These are phyloP conservation scores for Galaxea fascicularis DNA, from an alignment of 92 coral and sea anemone species.

Conservation along the genomic window DNA sequence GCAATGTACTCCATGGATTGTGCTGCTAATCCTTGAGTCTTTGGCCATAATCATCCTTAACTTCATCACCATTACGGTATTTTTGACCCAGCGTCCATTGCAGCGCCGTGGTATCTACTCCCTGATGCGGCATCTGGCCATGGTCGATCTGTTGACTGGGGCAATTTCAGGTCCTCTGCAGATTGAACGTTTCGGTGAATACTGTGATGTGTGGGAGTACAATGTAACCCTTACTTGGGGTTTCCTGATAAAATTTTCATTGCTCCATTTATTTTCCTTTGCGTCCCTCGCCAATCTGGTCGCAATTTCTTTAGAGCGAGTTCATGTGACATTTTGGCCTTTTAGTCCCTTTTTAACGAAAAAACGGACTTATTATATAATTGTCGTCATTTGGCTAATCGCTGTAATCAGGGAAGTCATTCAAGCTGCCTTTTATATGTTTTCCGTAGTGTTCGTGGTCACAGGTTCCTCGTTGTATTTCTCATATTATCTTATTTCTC, in stretches of 20 bases:
- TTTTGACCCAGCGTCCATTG: not conserved
- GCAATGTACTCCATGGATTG: conserved; percentile 2
- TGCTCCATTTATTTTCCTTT: not conserved
- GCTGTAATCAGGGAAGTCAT: not conserved
- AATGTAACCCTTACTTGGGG: not conserved
- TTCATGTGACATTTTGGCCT: not conserved
- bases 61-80: not conserved
- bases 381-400: not conserved
- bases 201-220: not conserved
- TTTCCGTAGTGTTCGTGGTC: no score
- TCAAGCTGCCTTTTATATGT: no score
- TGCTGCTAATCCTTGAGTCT: not conserved
- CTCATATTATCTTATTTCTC: not conserved
- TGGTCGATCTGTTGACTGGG: conserved; percentile 20
- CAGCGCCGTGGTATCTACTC: conserved; percentile 7
- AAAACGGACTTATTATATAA: not conserved
- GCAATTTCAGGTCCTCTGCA: conserved; percentile 17
- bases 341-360: not conserved
- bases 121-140: conserved; percentile 6
- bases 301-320: conserved; percentile 3
- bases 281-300: not conserved
- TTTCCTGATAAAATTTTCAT: not conserved
- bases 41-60: not conserved
- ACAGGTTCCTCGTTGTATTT: not conserved
- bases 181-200: not conserved